Evolutionary conservation across 2,888 invertebrate species (phyloP).

Genomic region (Yponomeuta malinellus): DNA sequence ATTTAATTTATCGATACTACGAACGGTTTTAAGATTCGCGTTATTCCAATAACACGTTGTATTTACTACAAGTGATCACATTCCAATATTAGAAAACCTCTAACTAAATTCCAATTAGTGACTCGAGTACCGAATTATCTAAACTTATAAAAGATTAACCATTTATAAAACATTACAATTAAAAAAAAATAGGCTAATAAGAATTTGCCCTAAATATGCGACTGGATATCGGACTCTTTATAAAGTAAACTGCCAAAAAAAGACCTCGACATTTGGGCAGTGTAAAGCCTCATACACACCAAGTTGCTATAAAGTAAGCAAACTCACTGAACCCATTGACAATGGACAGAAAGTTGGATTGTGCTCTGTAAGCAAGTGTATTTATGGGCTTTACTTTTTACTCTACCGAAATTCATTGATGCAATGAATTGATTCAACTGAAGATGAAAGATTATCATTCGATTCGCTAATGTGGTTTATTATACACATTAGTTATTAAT

Average conservation of each 20-base stretch:
- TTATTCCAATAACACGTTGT: too few species aligned
- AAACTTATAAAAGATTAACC: not conserved
- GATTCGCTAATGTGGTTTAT: slow-evolving; percentile 41
- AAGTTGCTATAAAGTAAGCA: too few species aligned
- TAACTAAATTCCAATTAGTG: slow-evolving; percentile 9
- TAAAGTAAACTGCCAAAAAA: too few species aligned
- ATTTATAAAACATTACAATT: not conserved
- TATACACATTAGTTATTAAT: slow-evolving; percentile 17
- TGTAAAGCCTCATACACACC: too few species aligned
- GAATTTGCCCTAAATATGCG: slow-evolving; percentile 1
- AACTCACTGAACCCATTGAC: too few species aligned
- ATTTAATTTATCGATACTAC: too few species aligned
- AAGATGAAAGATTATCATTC: slow-evolving; percentile 34
- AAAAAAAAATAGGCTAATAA: not conserved
- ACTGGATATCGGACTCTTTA: not conserved
- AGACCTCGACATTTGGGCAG: too few species aligned
- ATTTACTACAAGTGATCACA: slow-evolving; percentile 7
- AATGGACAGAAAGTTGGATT: too few species aligned
- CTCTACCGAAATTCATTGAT: slow-evolving; percentile 1
- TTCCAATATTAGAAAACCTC: slow-evolving; percentile 10
- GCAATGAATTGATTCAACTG: slow-evolving; percentile 1
- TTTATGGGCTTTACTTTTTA: too few species aligned
- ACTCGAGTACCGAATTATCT: not conserved
- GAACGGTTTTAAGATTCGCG: too few species aligned
- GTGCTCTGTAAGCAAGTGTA: too few species aligned